phyloP scores from a whole-genome alignment of 2,888 invertebrate species.

The Homarus gammarus region DNA sequence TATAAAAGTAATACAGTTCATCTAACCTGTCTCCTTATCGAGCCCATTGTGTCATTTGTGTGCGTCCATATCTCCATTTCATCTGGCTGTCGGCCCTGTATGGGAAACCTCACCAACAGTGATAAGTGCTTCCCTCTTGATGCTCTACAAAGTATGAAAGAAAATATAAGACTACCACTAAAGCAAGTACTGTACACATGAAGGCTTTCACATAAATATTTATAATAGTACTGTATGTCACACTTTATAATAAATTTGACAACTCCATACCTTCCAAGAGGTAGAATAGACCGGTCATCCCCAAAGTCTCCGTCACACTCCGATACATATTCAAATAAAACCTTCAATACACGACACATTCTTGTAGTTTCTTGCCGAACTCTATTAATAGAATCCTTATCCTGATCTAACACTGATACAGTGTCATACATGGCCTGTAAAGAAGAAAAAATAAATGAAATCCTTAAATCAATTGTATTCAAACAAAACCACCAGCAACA shows the following conservation, averaged over 20 bases:
- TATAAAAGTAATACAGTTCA: background rate
- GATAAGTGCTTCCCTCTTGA: constrained; percentile 94
- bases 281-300: constrained; percentile 92
- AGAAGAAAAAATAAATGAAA: constrained; percentile 91
- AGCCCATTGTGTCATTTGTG: constrained; percentile 94
- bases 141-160: constrained; percentile 83
- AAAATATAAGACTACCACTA: background rate
- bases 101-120: constrained; percentile 91
- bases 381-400: constrained; percentile 81
- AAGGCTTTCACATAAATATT: too few species aligned
- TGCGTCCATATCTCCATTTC: constrained; percentile 96
- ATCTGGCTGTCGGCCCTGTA: constrained; percentile 89
- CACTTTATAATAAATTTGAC: too few species aligned
- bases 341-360: constrained; percentile 95
- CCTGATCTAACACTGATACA: constrained; percentile 84
- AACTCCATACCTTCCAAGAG: constrained; percentile 85
- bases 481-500: too few species aligned
- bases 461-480: too few species aligned
- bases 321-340: constrained; percentile 94
- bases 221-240: background rate
- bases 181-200: too few species aligned
- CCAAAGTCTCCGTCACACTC: constrained; percentile 80
- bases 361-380: constrained; percentile 87
- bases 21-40: constrained; percentile 85
- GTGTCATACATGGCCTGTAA: constrained; percentile 92